Evolutionary conservation across 2,888 invertebrate species (phyloP).

Genomic region (Pristionchus entomophagus): DNA sequence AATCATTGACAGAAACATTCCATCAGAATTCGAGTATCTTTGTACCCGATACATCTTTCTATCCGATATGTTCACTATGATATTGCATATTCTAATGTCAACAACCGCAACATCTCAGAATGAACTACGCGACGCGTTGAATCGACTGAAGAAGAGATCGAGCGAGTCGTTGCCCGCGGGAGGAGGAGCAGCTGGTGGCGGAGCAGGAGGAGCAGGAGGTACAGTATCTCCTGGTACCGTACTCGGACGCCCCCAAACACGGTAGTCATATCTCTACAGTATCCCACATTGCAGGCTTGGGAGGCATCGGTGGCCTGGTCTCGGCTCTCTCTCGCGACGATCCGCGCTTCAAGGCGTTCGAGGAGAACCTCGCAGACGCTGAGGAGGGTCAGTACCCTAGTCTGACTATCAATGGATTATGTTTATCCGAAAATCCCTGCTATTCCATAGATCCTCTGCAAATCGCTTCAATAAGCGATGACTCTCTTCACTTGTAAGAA

Average conservation of each 20-base stretch:
- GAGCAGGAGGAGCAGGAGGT: conserved; percentile 27
- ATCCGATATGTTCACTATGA: too few relatives aligned
- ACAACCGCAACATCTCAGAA: conserved; percentile 66
- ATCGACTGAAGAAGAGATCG: conserved; percentile 73
- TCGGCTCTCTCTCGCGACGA: conserved; percentile 70
- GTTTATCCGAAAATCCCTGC: too few relatives aligned
- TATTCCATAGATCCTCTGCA: too few relatives aligned
- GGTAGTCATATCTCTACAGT: too few relatives aligned
- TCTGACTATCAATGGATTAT: too few relatives aligned
- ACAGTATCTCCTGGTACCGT: background rate
- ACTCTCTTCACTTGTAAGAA: too few relatives aligned
- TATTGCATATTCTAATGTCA: too few relatives aligned
- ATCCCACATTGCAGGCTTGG: background rate
- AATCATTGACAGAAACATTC: too few relatives aligned
- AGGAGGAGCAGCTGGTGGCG: conserved; percentile 19
- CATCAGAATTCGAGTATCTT: background rate
- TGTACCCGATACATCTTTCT: too few relatives aligned
- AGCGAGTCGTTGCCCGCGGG: conserved; percentile 67
- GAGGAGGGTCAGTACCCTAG: conserved; percentile 70
- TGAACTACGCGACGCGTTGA: conserved; percentile 72
- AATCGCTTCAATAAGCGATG: too few relatives aligned
- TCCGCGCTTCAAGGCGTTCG: conserved; percentile 71
- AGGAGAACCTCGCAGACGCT: conserved; percentile 71
- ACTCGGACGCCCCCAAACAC: background rate
- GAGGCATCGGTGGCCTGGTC: background rate